Base-by-base conservation (phyloP, 1,140 invertebrate genomes). In the Contarinia nasturtii region DNA sequence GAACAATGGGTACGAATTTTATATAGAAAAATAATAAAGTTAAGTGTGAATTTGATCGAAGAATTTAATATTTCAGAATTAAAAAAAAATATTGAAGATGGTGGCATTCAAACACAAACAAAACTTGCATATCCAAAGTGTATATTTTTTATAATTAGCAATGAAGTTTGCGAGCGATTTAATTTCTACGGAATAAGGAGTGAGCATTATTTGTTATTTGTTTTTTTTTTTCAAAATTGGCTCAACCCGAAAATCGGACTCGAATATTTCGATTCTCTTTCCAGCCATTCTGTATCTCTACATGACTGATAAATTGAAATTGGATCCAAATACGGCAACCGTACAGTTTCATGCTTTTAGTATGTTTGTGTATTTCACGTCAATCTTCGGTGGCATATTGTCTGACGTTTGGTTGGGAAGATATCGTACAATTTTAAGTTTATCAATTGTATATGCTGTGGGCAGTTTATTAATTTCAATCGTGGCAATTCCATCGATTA, bases 141-240 rank as follows among this genome's bases (percentile, higher is more conserved):
- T 3, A 74, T 86, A 7, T 81, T 82, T 56, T 86, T 86, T 60
- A 88, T 89, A 52, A 64, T 89, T 40, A 73, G 70, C 50, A 86
- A 81, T 71, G 86, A 90, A 64, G 86, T 89, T 57, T 89, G 86
- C 61, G 86, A 89, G 65, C 67, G 85, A 50, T 90, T 88, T 62
- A 80, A 74, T 33, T 89, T 72, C 59, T 89, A 87, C 75, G 86
- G 86, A 52, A 81, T 88, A 76, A 72, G 76, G 73, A 77, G 83
- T 86, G 62, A 65, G 72, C 71, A 57, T 34, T 22, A 46, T 34
- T 19, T 17, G n/a, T 36, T 36, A 36, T 21, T 45, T 19, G 3
- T 1, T 33, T 34, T 34, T 15, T 4, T 45, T 45, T 45, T 7
- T 17, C 17, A 11, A n/a, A 18, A 14, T 45, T n/a, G n/a, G n/a